phyloP scores from a whole-genome alignment of 2,113 vertebrate species.

The Ellobius talpinus region DNA sequence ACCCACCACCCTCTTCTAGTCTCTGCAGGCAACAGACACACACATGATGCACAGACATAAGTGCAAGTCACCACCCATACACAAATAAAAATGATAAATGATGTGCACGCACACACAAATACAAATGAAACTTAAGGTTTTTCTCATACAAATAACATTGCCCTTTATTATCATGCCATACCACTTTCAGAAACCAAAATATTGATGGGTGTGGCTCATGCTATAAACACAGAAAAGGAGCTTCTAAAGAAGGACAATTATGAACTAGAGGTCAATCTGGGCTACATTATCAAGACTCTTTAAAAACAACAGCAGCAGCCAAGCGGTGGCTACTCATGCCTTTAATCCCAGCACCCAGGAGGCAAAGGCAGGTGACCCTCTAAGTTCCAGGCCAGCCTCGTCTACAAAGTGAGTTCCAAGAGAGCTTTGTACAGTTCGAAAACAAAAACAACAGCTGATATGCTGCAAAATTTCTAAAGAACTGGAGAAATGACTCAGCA shows the following conservation, averaged over 20 bases:
- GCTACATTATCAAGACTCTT: neutral
- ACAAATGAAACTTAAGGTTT: slow-evolving; percentile 22
- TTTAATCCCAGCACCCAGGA: no score
- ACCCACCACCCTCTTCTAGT: neutral
- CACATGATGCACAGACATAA: neutral
- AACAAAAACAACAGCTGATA: neutral
- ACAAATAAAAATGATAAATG: neutral
- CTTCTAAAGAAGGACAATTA: no score
- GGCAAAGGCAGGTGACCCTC: neutral
- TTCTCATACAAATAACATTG: slow-evolving; percentile 60
- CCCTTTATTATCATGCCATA: slow-evolving; percentile 67
- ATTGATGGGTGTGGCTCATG: neutral
- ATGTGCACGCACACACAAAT: neutral
- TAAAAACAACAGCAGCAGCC: neutral
- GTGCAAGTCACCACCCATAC: neutral
- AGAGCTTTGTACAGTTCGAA: neutral
- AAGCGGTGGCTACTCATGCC: no score
- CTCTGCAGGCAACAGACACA: neutral
- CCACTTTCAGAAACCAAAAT: slow-evolving; percentile 75
- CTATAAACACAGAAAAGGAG: neutral
- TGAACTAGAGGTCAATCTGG: slow-evolving; percentile 67
- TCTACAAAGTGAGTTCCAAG: neutral
- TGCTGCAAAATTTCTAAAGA: neutral
- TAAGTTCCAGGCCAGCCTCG: neutral
- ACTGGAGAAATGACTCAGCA: neutral